These are phyloP conservation scores for Sceloporus undulatus DNA, from an alignment of 2,113 vertebrate species.

Conservation along the genomic window DNA sequence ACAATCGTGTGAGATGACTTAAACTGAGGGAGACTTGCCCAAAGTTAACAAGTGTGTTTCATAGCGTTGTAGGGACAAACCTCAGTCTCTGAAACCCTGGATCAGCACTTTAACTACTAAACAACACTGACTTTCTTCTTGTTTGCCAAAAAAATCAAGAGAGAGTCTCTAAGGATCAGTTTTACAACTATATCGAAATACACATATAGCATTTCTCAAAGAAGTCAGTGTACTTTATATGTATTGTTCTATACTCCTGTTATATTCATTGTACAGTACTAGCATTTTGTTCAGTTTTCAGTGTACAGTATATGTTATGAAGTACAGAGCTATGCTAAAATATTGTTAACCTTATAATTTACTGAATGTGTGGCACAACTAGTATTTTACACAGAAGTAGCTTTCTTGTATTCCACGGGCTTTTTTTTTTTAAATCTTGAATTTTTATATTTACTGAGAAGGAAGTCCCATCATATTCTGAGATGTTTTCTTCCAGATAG, in stretches of 20 bases:
- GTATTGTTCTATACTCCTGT: background rate
- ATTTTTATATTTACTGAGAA: conserved; percentile 4
- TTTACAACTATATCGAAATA: background rate
- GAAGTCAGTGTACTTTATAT: background rate
- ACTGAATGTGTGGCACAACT: background rate
- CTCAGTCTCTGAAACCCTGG: no score
- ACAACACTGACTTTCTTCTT: no score
- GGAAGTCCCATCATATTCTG: background rate
- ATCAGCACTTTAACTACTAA: no score
- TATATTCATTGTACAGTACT: background rate
- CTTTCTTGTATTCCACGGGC: background rate
- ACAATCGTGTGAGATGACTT: no score
- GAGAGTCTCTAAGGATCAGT: no score
- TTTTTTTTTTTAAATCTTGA: background rate
- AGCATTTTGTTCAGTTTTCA: background rate
- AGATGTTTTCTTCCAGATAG: background rate
- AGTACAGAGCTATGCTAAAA: background rate
- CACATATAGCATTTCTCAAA: background rate
- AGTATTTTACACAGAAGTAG: background rate
- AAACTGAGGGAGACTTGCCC: no score
- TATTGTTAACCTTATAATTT: background rate
- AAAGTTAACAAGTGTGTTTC: no score
- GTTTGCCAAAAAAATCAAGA: background rate
- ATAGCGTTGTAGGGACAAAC: no score
- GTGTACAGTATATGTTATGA: background rate